These are phyloP conservation scores for Trachelus stipa DNA, from an alignment of 2,888 invertebrate species.

Conservation along the genomic window DNA sequence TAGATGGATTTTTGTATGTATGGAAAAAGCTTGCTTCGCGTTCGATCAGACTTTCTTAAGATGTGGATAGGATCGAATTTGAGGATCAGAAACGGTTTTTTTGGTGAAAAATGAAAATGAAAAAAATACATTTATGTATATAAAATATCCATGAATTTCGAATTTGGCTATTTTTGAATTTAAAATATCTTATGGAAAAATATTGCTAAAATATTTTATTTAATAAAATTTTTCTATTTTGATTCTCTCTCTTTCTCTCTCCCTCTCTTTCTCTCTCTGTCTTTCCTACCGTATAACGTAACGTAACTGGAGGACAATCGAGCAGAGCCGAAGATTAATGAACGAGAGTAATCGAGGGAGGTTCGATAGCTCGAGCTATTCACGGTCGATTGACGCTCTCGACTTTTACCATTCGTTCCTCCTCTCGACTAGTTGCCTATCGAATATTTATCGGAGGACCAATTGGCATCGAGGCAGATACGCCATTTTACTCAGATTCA, in stretches of 20 bases:
- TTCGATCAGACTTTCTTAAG: too few relatives aligned
- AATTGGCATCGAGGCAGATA: background rate
- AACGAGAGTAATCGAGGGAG: background rate
- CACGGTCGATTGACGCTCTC: background rate
- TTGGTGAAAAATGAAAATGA: background rate
- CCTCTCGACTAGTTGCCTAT: background rate
- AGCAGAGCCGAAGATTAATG: background rate
- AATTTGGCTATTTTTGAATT: too few relatives aligned
- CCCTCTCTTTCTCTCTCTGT: too few relatives aligned
- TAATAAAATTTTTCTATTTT: background rate
- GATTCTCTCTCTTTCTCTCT: too few relatives aligned
- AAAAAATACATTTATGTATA: too few relatives aligned
- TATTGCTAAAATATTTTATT: background rate
- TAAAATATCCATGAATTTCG: background rate
- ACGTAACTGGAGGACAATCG: background rate
- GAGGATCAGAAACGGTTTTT: background rate
- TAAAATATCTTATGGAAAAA: background rate
- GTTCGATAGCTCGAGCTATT: background rate
- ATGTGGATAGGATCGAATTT: background rate
- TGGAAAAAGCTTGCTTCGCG: too few relatives aligned
- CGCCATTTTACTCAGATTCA: background rate
- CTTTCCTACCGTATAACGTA: background rate
- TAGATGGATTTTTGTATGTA: too few relatives aligned
- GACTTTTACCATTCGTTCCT: background rate
- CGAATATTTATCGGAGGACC: background rate